Evolutionary conservation across 2,797 vertebrate genomes (phyloP), one percentile per base, ranked within the genome.

Genomic region (Serranus cabrilla): DNA sequence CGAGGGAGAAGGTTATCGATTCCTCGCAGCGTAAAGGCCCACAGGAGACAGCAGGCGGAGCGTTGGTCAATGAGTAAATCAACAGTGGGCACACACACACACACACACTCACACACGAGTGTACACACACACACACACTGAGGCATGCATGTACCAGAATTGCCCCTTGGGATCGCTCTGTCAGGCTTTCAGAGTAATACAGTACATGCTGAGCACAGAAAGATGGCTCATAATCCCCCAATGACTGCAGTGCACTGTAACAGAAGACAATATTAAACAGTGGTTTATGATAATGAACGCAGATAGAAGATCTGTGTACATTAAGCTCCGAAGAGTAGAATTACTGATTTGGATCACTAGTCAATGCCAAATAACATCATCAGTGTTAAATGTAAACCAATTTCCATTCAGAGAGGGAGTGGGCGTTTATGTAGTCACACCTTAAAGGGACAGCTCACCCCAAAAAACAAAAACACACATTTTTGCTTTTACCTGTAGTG

Each of bases 1-100:
- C 40, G 5, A 81, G 42, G 78, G 71, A 86, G 77, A 86, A 89
- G 86, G 75, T 91, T 89, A 92, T 92, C 31, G 87, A 93, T 89
- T 71, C 74, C 83, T 83, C 59, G 63, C 78, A 86, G 84, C 84
- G 79, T 86, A 79, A 79, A 79, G 80, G 79, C 81, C 80, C 81
- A 87, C 77, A 55, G 82, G 80, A 87, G 78, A 82, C 86, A 81
- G 77, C 67, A 82, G 74, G 80, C 78, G 59, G 70, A 84, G 78
- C 65, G 54, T 71, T 67, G 65, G 82, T 89, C 86, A 89, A 87
- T 89, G 86, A 89, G 78, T 87, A 86, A 80, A 89, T 87, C 84
- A 89, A 70, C 89, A 81, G 39, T 46, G 63, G 47, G 63, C 56
- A 71, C 58, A 81, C 25, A 27, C 57, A 70, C 18, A 58, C 54